phyloP scores from a whole-genome alignment of 2,797 vertebrate genomes.

The Cyprinella venusta region DNA sequence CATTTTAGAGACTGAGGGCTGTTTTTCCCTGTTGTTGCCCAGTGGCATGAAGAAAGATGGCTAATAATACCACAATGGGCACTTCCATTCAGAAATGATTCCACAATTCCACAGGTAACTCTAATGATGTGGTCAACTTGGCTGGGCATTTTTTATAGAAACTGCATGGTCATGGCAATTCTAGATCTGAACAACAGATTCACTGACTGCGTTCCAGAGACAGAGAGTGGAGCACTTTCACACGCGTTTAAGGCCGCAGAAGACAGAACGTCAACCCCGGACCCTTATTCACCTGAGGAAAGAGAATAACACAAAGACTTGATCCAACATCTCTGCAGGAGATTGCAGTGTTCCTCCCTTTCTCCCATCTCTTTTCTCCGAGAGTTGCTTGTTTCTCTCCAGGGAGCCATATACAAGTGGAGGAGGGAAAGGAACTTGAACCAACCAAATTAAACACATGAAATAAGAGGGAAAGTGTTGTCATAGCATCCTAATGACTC shows the following conservation, averaged over 20 bases:
- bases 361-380: constrained; percentile 58
- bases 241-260: constrained; percentile 44
- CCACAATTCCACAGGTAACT: constrained; percentile 46
- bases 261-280: constrained; percentile 46
- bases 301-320: constrained; percentile 60
- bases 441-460: constrained; percentile 63
- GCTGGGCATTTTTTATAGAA: constrained; percentile 28
- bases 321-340: constrained; percentile 62
- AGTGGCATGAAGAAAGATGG: constrained; percentile 30
- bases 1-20: constrained; percentile 36
- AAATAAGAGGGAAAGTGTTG: constrained; percentile 54
- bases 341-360: constrained; percentile 50
- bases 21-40: constrained; percentile 37
- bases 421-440: constrained; percentile 58
- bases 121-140: constrained; percentile 53
- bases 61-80: constrained; percentile 46
- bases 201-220: constrained; percentile 1
- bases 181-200: constrained; percentile 30
- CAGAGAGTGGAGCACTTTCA: constrained; percentile 51
- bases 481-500: constrained; percentile 50
- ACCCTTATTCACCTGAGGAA: constrained; percentile 57
- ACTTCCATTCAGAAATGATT: constrained; percentile 49
- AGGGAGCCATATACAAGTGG: constrained; percentile 60
- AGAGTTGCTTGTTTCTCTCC: constrained; percentile 62
- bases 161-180: constrained; percentile 36